Conservation (phyloP, 2,797 vertebrate genomes). For the Euthynnus affinis region DNA sequence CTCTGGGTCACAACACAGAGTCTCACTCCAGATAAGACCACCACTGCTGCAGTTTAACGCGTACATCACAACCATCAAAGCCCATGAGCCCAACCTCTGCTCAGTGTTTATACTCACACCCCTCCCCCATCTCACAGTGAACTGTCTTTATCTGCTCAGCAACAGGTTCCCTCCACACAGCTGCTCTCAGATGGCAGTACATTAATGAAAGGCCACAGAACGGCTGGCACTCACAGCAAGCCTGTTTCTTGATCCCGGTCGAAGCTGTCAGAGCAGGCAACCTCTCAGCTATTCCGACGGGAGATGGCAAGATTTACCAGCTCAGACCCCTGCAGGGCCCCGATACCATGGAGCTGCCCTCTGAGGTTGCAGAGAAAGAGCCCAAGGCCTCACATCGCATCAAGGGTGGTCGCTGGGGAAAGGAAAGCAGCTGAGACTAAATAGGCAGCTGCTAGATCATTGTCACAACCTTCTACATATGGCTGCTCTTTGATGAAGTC, state of each 20-base stretch:
- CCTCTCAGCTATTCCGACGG: constrained; percentile 60
- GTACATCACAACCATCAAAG: constrained; percentile 59
- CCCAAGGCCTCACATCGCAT: constrained; percentile 32
- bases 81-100: constrained; percentile 46
- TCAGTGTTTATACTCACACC: constrained; percentile 62
- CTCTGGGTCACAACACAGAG: constrained; percentile 13
- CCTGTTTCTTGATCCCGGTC: constrained; percentile 53
- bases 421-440: constrained; percentile 49
- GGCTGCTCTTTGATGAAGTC: constrained; percentile 47
- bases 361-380: constrained; percentile 26
- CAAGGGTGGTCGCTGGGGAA: constrained; percentile 20
- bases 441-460: constrained; percentile 67
- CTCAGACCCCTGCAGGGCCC: constrained; percentile 19
- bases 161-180: constrained; percentile 78
- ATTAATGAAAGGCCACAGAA: constrained; percentile 66
- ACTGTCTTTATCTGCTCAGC: constrained; percentile 82
- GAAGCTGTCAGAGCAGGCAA: constrained; percentile 54
- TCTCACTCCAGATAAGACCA: constrained; percentile 68
- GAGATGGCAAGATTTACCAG: constrained; percentile 59
- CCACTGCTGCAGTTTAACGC: constrained; percentile 36
- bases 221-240: constrained; percentile 58
- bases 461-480: constrained; percentile 38
- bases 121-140: constrained; percentile 18
- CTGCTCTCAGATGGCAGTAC: constrained; percentile 76
- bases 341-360: constrained; percentile 20